Conservation (phyloP, 2,888 invertebrate genomes). For the Cataglyphis rosenhaueri region DNA sequence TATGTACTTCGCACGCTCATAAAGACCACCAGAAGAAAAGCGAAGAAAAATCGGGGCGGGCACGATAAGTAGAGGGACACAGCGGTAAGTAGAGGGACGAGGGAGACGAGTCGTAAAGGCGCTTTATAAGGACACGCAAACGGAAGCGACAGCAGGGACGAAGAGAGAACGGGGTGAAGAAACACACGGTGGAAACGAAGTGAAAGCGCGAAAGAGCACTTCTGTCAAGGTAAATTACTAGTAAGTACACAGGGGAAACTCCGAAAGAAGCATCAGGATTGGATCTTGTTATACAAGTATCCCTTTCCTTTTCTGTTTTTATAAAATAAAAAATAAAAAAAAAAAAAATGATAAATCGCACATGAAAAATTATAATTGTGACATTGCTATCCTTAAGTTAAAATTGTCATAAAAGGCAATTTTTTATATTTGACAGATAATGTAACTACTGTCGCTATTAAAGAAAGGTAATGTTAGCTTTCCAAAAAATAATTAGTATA, state of each 20-base stretch:
- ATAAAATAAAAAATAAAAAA: not conserved
- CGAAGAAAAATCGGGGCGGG: not conserved
- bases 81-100: not conserved
- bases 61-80: not conserved
- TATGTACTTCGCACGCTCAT: conserved; percentile 48
- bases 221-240: conserved; percentile 71
- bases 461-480: not conserved
- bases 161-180: conserved; percentile 53
- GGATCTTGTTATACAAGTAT: not conserved
- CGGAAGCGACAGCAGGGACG: conserved; percentile 49
- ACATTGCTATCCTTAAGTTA: not conserved
- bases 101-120: conserved; percentile 46
- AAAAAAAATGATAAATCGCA: not conserved
- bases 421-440: not conserved
- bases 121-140: conserved; percentile 54
- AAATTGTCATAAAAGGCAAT: not conserved
- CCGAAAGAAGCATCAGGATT: conserved; percentile 44
- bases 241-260: conserved; percentile 55
- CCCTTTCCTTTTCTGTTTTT: not conserved
- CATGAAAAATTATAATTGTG: not conserved
- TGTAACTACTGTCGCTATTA: not conserved
- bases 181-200: conserved; percentile 54
- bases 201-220: conserved; percentile 63
- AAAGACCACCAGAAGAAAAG: conserved; percentile 38
- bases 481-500: not conserved